Base-by-base conservation (phyloP, 2,888 invertebrate species). In the Lordiphosa fenestrarum region DNA sequence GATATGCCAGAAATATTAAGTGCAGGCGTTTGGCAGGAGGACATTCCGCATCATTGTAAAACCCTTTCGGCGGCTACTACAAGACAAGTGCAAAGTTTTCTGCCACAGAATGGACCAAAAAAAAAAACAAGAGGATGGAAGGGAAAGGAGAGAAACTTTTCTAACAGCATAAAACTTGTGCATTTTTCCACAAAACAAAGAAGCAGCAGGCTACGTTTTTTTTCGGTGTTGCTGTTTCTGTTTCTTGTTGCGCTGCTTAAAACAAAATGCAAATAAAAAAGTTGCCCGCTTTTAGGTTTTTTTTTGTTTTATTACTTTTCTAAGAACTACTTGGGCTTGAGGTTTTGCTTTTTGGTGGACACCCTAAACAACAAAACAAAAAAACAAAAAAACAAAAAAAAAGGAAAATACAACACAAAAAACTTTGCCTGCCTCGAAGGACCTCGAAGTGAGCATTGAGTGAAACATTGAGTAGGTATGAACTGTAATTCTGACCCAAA, bases 181-280 rank as follows among this genome's bases (percentile, higher is more conserved):
- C 73, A 84, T 76, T 77, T 77, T 84, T 81, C 61, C 63, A 70
- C 77, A 80, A 77, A 84, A 83, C 66, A 77, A 77, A 76, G 73
- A 71, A 80, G 75, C 65, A n/a, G n/a, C n/a, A n/a, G 75, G 64
- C 46, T 56, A 44, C 15, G 50, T 36, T 60, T 68, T 62, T 69
- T 36, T 55, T 13, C 35, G 30, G 30, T 30, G 12, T 35, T 46
- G 33, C 39, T 38, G 23, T 61, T 53, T 50, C 47, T 51, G 38
- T 47, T 51, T 50, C 49, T 57, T 60, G 52, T 15, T 44, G 30
- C 30, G 30, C 30, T 68, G 65, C 69, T 76, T 69, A 73, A 84
- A 84, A 80, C 70, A 84, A 80, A 77, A 77, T 81, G 84, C 77
- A 81, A 77, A 84, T 77, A 84, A 77, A 77, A 82, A 77, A 84